phyloP scores from a whole-genome alignment of 2,797 vertebrate genomes.

The Ptychadena robeensis region DNA sequence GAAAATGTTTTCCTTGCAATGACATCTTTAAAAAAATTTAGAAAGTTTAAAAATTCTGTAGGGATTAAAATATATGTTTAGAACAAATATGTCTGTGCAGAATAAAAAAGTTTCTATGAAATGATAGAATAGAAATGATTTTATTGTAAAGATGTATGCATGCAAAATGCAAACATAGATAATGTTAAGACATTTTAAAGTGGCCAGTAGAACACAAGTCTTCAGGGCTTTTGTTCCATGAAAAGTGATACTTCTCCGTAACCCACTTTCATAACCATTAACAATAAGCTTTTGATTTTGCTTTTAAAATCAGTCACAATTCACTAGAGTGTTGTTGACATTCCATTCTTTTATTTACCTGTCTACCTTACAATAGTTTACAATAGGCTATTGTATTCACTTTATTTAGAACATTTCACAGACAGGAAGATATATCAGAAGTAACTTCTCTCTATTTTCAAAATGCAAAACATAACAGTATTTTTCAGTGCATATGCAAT shows the following conservation, averaged over 20 bases:
- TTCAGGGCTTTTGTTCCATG: background rate
- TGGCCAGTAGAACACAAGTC: conserved; percentile 6
- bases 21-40: too few species aligned
- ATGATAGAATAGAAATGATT: too few species aligned
- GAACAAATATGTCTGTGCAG: too few species aligned
- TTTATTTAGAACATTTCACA: conserved; percentile 9
- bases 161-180: conserved; percentile 6
- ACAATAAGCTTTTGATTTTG: conserved; percentile 17
- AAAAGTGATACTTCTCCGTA: conserved; percentile 14
- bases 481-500: background rate
- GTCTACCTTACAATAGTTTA: conserved; percentile 29
- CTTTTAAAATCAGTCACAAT: conserved; percentile 24
- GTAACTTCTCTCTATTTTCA: conserved; percentile 9
- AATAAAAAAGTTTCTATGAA: too few species aligned
- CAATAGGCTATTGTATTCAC: conserved; percentile 26
- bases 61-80: too few species aligned
- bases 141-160: too few species aligned
- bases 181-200: conserved; percentile 6
- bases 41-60: too few species aligned
- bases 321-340: conserved; percentile 26
- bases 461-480: background rate
- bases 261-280: conserved; percentile 22
- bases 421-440: conserved; percentile 2
- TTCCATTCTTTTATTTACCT: conserved; percentile 22
- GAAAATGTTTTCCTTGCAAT: too few species aligned